Evolutionary conservation across 2,888 invertebrate species (phyloP).

Genomic region (Mylabris sibirica): DNA sequence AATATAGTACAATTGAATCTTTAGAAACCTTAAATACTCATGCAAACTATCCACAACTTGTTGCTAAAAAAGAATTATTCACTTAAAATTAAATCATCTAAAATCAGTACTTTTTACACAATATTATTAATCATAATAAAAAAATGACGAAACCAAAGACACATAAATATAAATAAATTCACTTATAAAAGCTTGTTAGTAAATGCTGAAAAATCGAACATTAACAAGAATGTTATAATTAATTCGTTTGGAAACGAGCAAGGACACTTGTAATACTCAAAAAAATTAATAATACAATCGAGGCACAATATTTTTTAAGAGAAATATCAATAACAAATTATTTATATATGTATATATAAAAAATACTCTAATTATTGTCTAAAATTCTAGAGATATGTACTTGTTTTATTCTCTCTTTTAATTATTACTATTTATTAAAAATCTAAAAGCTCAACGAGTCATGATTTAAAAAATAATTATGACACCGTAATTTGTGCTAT

Average conservation of each 20-base stretch:
- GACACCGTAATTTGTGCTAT: slow-evolving; percentile 10
- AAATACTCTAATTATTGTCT: slow-evolving; percentile 6
- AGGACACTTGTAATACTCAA: slow-evolving; percentile 12
- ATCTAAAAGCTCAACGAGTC: background rate
- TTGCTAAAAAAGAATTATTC: slow-evolving; percentile 2
- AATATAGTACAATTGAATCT: slow-evolving; percentile 54
- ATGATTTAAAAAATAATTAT: background rate
- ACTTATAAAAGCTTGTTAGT: slow-evolving; percentile 11
- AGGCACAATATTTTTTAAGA: slow-evolving; percentile 4
- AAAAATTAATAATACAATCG: background rate
- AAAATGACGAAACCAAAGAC: background rate
- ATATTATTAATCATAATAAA: background rate
- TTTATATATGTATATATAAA: background rate
- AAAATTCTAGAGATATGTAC: slow-evolving; percentile 11
- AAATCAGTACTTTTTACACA: slow-evolving; percentile 13
- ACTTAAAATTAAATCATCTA: background rate
- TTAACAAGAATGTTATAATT: background rate
- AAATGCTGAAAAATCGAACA: background rate
- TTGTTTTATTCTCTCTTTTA: no score
- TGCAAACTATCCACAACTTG: slow-evolving; percentile 13
- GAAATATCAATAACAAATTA: slow-evolving; percentile 6
- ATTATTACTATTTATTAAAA: background rate
- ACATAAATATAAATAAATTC: slow-evolving; percentile 11
- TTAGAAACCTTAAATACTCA: slow-evolving; percentile 21
- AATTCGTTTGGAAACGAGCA: background rate